Conservation (phyloP, 2,797 vertebrate species). For the Muraenolepis orangiensis region DNA sequence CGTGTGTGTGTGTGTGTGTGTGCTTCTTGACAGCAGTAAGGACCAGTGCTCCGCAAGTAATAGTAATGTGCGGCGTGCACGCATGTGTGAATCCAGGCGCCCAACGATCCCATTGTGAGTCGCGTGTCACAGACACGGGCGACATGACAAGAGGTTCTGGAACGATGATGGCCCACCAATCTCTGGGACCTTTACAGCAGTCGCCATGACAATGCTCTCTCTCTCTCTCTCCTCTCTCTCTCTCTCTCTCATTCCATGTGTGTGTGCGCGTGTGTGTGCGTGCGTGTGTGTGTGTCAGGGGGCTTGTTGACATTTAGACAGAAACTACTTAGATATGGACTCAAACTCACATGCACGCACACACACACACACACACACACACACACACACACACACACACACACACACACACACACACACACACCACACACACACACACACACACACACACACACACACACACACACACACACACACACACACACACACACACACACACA, state of each 20-base stretch:
- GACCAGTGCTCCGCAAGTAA: too few relatives aligned
- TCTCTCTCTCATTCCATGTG: background rate
- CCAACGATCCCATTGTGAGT: background rate
- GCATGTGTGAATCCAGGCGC: too few relatives aligned
- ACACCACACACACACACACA: slow-evolving; percentile 1
- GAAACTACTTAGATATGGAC: slow-evolving; percentile 13
- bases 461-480: background rate
- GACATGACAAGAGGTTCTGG: slow-evolving; percentile 36
- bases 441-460: background rate
- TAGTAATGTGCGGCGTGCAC: background rate
- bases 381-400: background rate
- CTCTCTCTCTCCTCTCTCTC: slow-evolving; percentile 8
- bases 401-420: background rate
- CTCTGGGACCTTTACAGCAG: slow-evolving; percentile 37
- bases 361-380: background rate
- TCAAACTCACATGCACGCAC: background rate
- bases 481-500: background rate
- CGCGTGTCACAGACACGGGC: slow-evolving; percentile 14
- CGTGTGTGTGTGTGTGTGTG: background rate
- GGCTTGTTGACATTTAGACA: slow-evolving; percentile 42
- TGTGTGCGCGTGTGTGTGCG: too few relatives aligned
- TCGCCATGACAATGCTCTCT: slow-evolving; percentile 47
- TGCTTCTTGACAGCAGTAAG: background rate
- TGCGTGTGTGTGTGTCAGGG: background rate
- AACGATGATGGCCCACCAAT: slow-evolving; percentile 33